phyloP scores from a whole-genome alignment of 2,797 vertebrate genomes.

The Pseudochirops cupreus region DNA sequence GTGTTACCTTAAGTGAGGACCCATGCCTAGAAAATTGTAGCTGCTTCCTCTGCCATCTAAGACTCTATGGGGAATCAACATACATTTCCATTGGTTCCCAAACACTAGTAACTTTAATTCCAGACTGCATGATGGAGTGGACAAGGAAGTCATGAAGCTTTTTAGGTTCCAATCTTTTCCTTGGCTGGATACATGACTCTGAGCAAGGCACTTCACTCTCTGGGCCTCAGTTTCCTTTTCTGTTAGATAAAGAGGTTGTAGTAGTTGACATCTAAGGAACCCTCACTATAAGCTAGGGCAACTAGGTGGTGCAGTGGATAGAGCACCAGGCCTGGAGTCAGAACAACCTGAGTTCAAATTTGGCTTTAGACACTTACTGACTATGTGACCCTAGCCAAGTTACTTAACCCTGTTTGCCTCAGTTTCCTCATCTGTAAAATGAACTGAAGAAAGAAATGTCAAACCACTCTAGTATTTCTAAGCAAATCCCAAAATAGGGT shows the following conservation, averaged over 20 bases:
- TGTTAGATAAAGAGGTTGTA: neutral
- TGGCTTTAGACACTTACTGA: neutral
- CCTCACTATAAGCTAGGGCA: neutral
- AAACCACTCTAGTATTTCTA: neutral
- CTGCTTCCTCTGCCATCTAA: neutral
- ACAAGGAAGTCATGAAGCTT: neutral
- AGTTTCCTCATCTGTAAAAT: neutral
- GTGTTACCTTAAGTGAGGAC: neutral
- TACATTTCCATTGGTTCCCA: neutral
- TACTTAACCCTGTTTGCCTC: neutral
- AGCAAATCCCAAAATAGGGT: neutral
- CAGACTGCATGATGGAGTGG: neutral
- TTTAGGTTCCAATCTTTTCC: neutral
- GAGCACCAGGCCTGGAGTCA: neutral
- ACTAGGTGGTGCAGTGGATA: neutral
- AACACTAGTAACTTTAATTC: neutral
- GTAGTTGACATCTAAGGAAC: neutral
- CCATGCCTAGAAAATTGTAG: neutral
- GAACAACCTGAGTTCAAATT: neutral
- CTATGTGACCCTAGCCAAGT: neutral
- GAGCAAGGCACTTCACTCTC: neutral
- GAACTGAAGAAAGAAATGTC: neutral
- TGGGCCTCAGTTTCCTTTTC: neutral
- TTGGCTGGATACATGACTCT: neutral
- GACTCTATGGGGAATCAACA: neutral